Conservation (phyloP, 2,888 invertebrate species). For the Tetranychus truncatus region DNA sequence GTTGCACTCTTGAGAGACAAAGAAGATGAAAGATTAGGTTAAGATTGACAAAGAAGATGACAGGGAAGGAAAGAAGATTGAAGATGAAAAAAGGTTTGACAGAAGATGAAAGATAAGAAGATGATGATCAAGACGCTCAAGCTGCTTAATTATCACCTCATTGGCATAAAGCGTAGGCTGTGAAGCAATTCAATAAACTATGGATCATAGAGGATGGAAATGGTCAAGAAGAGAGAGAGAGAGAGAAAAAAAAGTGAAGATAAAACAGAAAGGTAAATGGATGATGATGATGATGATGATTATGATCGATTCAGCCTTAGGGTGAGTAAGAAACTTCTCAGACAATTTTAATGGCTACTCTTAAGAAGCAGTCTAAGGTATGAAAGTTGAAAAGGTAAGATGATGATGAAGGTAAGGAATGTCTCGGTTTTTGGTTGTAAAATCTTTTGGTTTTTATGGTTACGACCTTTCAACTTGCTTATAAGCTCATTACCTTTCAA, state of each 20-base stretch:
- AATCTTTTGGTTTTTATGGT: too few species aligned
- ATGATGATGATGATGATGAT: not conserved
- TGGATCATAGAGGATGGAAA: not conserved
- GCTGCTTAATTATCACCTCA: not conserved
- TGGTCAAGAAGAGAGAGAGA: not conserved
- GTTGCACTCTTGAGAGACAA: too few species aligned
- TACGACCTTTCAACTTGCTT: too few species aligned
- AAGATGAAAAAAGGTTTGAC: not conserved
- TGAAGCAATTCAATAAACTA: not conserved
- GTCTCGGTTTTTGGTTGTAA: too few species aligned
- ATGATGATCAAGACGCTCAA: not conserved
- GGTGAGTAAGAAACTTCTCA: not conserved
- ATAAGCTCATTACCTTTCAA: too few species aligned
- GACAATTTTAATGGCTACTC: not conserved
- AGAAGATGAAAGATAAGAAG: not conserved
- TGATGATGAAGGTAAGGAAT: not conserved
- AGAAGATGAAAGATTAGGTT: not conserved
- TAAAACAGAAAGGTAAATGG: not conserved
- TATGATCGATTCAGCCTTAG: not conserved
- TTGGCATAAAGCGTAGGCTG: not conserved
- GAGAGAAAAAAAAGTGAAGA: not conserved
- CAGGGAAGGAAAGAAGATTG: not conserved
- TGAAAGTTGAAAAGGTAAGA: not conserved
- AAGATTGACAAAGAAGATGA: constrained; percentile 1
- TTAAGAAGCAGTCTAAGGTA: not conserved